Evolutionary conservation across 2,113 vertebrate species (phyloP).

Genomic region (Sciurus niger): DNA sequence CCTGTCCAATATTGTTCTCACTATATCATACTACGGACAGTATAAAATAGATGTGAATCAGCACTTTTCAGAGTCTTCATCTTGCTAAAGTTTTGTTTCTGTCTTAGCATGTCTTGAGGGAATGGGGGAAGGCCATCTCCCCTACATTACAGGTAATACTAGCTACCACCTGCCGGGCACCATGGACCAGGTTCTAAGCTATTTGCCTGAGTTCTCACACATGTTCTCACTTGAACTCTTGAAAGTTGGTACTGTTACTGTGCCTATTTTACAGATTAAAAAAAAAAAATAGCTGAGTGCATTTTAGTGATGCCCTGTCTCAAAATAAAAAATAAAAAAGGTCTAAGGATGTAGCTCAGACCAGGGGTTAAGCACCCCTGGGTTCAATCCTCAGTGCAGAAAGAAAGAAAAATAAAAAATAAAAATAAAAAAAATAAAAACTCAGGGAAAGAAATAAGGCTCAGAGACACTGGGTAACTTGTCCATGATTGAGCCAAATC

Average conservation of each 20-base stretch:
- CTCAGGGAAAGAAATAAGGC: neutral
- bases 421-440: neutral
- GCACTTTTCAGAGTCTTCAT: neutral
- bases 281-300: neutral
- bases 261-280: slow-evolving; percentile 1
- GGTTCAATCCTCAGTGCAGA: too few relatives aligned
- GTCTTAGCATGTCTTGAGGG: neutral
- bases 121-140: neutral
- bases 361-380: too few relatives aligned
- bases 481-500: neutral
- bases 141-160: neutral
- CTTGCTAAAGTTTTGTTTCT: neutral
- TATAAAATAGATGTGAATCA: neutral
- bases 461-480: neutral
- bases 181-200: neutral
- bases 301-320: too few relatives aligned
- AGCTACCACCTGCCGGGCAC: neutral
- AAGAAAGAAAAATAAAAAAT: too few relatives aligned
- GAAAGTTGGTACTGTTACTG: neutral
- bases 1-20: neutral
- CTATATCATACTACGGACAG: neutral
- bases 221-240: neutral
- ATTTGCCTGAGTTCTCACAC: neutral
- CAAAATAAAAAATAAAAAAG: too few relatives aligned
- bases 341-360: too few relatives aligned